Percentiles rank a stretch among this genome's conserved stretches.
These are phyloP conservation scores for Melieria omissa DNA, from an alignment of 2,888 invertebrate genomes.

Conservation along the genomic window DNA sequence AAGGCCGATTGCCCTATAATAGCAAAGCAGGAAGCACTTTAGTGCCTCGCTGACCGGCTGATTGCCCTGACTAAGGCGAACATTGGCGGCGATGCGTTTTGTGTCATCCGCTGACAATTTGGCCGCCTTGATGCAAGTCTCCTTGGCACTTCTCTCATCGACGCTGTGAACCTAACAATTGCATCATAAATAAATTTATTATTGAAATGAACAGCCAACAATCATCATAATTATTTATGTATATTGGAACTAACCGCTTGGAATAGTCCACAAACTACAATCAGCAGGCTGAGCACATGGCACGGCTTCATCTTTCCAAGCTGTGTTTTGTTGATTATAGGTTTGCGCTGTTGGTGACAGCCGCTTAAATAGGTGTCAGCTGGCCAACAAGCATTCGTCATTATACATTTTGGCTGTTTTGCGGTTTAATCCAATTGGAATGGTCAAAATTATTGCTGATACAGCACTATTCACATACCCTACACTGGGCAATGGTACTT, in stretches of 20 bases:
- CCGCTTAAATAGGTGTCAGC: background rate
- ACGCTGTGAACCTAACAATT: background rate
- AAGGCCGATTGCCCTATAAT: constrained; percentile 20
- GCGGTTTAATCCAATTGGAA: no score
- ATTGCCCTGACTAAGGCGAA: constrained; percentile 4
- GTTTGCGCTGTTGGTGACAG: background rate
- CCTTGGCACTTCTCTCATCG: constrained; percentile 5
- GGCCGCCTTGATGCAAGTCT: constrained; percentile 11
- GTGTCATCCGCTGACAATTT: constrained; percentile 19
- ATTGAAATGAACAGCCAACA: no score
- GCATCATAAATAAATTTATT: no score
- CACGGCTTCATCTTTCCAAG: background rate
- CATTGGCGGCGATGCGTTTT: constrained; percentile 12
- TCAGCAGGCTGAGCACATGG: background rate
- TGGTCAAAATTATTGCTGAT: no score
- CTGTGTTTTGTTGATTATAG: background rate
- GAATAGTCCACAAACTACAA: background rate
- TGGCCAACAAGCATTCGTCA: no score
- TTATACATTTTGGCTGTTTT: no score
- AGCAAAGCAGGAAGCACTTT: constrained; percentile 38
- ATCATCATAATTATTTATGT: no score
- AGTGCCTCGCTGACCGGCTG: constrained; percentile 9
- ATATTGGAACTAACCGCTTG: background rate
- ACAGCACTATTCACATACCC: no score
- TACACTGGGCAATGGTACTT: no score